A percentile compares a stretch with the other conserved stretches of the same genome.
Evolutionary conservation across 2,113 vertebrate genomes (phyloP).

Genomic region (Scartelaos histophorus): DNA sequence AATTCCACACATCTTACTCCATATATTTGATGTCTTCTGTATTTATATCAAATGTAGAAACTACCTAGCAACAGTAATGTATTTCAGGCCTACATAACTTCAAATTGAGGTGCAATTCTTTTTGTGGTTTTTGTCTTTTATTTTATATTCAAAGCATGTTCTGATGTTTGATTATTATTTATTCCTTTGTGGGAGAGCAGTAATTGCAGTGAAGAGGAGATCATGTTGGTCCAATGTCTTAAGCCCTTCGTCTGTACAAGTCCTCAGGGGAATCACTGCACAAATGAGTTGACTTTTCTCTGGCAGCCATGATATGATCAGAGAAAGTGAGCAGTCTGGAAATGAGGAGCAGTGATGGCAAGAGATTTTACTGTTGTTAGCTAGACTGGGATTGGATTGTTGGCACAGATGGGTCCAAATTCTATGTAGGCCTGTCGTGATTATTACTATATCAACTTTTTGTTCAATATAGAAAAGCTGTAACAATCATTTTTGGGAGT

Average conservation of each 20-base stretch:
- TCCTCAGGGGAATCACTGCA: conserved; percentile 31
- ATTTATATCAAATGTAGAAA: too few relatives aligned
- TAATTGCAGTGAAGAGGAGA: conserved; percentile 16
- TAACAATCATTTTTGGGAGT: too few relatives aligned
- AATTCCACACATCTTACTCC: too few relatives aligned
- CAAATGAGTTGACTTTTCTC: conserved; percentile 56
- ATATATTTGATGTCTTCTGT: too few relatives aligned
- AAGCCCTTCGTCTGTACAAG: conserved; percentile 11
- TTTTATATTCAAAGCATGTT: not conserved
- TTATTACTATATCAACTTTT: too few relatives aligned
- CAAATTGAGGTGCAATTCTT: too few relatives aligned
- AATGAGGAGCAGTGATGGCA: conserved; percentile 53
- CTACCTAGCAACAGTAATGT: too few relatives aligned
- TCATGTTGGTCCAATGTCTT: conserved; percentile 16
- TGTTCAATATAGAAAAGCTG: too few relatives aligned
- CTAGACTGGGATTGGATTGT: conserved; percentile 33
- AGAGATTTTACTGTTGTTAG: conserved; percentile 40
- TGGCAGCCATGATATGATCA: conserved; percentile 57
- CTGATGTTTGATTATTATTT: not conserved
- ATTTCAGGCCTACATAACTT: too few relatives aligned
- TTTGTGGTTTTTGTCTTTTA: not conserved
- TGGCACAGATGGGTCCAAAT: conserved; percentile 34
- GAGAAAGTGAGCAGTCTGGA: conserved; percentile 45
- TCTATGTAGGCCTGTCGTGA: not conserved
- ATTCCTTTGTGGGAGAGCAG: conserved; percentile 13